phyloP scores from a whole-genome alignment of 2,113 vertebrate species.

The Amphilophus citrinellus region DNA sequence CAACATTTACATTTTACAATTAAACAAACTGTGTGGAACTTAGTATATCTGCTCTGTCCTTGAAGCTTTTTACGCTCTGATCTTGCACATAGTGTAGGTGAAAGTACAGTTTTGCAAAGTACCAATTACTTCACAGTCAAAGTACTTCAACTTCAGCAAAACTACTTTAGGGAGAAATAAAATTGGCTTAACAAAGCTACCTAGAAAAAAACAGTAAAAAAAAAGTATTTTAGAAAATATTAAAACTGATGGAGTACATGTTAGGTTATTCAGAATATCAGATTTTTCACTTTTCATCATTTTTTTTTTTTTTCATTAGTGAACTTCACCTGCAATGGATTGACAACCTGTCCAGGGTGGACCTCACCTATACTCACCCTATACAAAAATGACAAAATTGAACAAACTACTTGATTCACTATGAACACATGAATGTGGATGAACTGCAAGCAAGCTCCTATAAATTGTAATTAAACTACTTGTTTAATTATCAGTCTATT shows the following conservation, averaged over 20 bases:
- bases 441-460: not conserved
- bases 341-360: no score
- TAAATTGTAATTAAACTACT: not conserved
- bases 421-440: not conserved
- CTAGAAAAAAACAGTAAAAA: no score
- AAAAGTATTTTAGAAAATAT: no score
- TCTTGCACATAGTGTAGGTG: not conserved
- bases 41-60: not conserved
- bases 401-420: no score
- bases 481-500: not conserved
- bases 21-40: not conserved
- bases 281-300: no score
- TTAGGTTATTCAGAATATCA: no score
- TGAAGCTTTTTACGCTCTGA: not conserved
- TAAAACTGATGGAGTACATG: no score
- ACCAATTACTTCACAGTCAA: not conserved
- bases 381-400: not conserved
- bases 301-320: not conserved
- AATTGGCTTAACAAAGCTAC: no score
- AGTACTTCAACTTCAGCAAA: not conserved
- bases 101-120: not conserved
- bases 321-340: not conserved
- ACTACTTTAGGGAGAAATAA: not conserved
- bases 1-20: not conserved
- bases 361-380: not conserved